Evolutionary conservation across 2,113 vertebrate species (phyloP).

Genomic region (Anolis carolinensis): DNA sequence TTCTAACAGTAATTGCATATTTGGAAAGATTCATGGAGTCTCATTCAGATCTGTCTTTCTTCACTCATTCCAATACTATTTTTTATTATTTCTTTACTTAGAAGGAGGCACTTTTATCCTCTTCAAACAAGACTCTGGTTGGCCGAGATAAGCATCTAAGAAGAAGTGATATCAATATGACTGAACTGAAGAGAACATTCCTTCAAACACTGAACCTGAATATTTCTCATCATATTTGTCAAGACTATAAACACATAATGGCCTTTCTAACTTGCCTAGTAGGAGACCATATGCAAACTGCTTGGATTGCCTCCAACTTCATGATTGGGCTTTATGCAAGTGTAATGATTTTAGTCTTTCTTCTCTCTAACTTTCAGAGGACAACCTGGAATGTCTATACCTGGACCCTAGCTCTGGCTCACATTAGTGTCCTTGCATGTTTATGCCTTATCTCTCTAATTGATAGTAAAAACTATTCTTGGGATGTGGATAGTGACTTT

Average conservation of each 20-base stretch:
- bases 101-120: background rate
- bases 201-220: background rate
- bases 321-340: background rate
- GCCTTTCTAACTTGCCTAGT: background rate
- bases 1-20: background rate
- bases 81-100: background rate
- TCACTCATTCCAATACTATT: background rate
- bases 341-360: background rate
- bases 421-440: background rate
- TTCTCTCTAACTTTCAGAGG: conserved; percentile 6
- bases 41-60: background rate
- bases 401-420: background rate
- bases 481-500: background rate
- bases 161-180: background rate
- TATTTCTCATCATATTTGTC: background rate
- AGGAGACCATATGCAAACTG: background rate
- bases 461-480: background rate
- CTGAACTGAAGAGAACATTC: background rate
- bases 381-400: background rate
- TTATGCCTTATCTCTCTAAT: background rate
- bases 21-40: background rate
- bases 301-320: background rate
- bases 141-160: background rate
- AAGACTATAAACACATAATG: background rate
- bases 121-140: background rate